These are phyloP conservation scores for Sebastes umbrosus DNA, from an alignment of 2,797 vertebrate species.

Conservation along the genomic window DNA sequence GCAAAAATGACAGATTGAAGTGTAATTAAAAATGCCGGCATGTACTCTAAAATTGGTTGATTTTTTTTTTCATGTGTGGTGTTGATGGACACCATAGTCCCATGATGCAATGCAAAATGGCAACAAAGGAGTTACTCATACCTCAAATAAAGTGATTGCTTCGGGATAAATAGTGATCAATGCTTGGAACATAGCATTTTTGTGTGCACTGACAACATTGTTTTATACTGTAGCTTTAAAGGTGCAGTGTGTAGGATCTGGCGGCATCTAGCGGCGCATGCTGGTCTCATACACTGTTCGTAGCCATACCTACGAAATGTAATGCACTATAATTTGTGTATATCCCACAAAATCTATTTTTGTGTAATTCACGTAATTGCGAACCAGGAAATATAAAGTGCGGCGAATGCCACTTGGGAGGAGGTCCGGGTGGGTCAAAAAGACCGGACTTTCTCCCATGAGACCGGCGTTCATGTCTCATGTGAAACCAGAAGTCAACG, in stretches of 20 bases:
- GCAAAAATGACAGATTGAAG: not conserved
- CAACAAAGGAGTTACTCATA: not conserved
- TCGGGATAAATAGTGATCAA: not conserved
- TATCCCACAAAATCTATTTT: fast-evolving
- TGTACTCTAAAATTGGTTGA: not conserved
- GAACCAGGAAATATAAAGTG: too few relatives aligned
- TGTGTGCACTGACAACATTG: not conserved
- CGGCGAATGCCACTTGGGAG: too few relatives aligned
- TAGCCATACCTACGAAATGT: too few relatives aligned
- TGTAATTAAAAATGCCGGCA: too few relatives aligned
- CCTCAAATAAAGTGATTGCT: not conserved
- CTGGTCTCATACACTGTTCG: too few relatives aligned
- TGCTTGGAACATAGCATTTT: not conserved
- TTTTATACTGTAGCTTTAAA: not conserved
- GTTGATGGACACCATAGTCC: not conserved
- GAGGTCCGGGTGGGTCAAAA: fast-evolving
- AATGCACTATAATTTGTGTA: too few relatives aligned
- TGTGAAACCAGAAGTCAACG: too few relatives aligned
- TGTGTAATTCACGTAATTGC: too few relatives aligned
- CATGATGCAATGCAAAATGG: not conserved
- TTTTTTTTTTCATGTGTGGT: not conserved
- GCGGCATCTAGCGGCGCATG: too few relatives aligned
- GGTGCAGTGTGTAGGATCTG: too few relatives aligned
- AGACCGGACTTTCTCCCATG: too few relatives aligned
- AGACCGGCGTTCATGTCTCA: too few relatives aligned